Evolutionary conservation across 2,113 vertebrate species (phyloP).

Genomic region (Madoqua kirkii): DNA sequence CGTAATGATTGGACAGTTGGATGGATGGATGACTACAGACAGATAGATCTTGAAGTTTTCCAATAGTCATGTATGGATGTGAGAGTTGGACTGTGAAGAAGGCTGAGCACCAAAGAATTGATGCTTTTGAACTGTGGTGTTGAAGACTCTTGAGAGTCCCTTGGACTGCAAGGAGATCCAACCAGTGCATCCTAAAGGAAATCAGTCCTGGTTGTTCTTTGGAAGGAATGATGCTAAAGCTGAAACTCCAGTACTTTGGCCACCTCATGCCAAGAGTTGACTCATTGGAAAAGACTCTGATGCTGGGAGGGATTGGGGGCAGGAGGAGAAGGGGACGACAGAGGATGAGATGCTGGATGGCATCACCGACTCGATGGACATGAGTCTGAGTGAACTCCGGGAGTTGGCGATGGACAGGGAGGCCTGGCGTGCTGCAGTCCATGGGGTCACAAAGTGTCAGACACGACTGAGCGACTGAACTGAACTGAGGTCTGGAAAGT

Average conservation of each 20-base stretch:
- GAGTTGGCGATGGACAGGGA: not conserved
- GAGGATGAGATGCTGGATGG: not conserved
- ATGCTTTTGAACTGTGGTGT: not conserved
- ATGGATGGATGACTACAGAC: not conserved
- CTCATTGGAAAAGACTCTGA: not conserved
- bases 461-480: not conserved
- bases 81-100: not conserved
- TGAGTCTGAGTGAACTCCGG: rapidly evolving
- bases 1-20: not conserved
- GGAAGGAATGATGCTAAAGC: not conserved
- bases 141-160: not conserved
- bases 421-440: rapidly evolving
- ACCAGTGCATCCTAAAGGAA: rapidly evolving
- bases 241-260: not conserved
- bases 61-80: not conserved
- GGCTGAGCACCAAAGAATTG: rapidly evolving
- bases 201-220: rapidly evolving
- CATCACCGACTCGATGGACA: rapidly evolving
- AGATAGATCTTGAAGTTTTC: not conserved
- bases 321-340: rapidly evolving
- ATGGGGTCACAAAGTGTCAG: rapidly evolving
- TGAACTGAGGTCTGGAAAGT: not conserved
- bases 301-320: not conserved
- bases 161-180: not conserved
- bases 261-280: rapidly evolving